Base-by-base conservation (phyloP, 2,797 vertebrate genomes). In the Gastrophryne carolinensis region DNA sequence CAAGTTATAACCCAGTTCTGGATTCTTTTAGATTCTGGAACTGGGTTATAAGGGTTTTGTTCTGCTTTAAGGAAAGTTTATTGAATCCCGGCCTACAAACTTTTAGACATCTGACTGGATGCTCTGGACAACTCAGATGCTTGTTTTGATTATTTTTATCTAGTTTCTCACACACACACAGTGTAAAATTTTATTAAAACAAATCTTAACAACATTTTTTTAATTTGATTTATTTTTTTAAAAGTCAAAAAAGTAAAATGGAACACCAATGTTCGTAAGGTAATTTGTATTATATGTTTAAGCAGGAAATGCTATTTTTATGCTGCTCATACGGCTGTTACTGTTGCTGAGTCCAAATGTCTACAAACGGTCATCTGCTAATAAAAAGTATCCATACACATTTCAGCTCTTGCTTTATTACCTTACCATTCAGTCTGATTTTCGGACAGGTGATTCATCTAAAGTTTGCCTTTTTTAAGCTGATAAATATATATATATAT, bases 331-430 rank as follows among this genome's bases (percentile, higher is more conserved):
- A 76, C 83, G 84, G 84, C 86, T 89, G 74, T 82, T 85, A 81
- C 79, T 86, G 79, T 79, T 85, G 83, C 83, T 83, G 84, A 88
- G 85, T 80, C 80, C 81, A 82, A 85, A 80, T 81, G 84, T 81
- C 88, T 79, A 84, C 80, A 87, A 90, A 88, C n/a, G 84, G 85
- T 88, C 85, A 89, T 84, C 85, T 89, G 85, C 86, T 83, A 88
- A 87, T 81, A 83, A 82, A 87, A 81, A 83, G 87, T 86, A 80
- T 85, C 15, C 50, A 56, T 41, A 39, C 10, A 27, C 26, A 54
- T 68, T 56, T 32, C 23, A 27, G 24, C 32, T 56, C n/a, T 87
- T 80, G n/a, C 79, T 84, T 85, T 79, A 88, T 86, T 82, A 86
- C 85, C 86, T 88, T 47, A 47, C 44, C 21, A 47, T 79, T 84